These are phyloP conservation scores for Dissostichus mawsoni DNA, from an alignment of 2,113 vertebrate species.

Conservation along the genomic window DNA sequence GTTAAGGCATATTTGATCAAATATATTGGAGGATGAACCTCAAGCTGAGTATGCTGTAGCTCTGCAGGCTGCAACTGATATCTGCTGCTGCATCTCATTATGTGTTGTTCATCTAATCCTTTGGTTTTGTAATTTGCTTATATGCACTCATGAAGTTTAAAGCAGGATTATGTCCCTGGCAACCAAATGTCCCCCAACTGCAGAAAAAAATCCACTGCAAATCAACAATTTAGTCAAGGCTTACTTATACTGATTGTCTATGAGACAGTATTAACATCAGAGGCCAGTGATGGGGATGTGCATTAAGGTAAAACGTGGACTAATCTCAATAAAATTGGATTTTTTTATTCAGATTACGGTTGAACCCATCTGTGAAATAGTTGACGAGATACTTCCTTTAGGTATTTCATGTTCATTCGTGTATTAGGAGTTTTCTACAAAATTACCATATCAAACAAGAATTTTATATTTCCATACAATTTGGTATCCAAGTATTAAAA, in stretches of 20 bases:
- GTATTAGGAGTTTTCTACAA: neutral
- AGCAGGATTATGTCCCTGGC: conserved; percentile 74
- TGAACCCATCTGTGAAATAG: neutral
- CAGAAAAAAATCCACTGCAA: conserved; percentile 67
- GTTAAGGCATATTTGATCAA: conserved; percentile 36
- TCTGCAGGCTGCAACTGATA: conserved; percentile 48
- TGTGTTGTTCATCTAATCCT: conserved; percentile 73
- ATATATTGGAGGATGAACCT: conserved; percentile 30
- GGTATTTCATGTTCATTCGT: neutral
- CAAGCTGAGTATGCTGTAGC: conserved; percentile 15
- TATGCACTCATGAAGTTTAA: conserved; percentile 78
- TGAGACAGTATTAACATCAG: conserved; percentile 13
- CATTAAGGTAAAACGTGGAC: conserved; percentile 20
- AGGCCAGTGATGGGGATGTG: neutral
- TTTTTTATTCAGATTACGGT: conserved; percentile 3
- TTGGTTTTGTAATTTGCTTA: conserved; percentile 73
- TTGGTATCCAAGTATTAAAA: neutral
- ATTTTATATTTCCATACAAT: neutral
- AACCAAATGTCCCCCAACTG: conserved; percentile 75
- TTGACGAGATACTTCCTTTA: neutral
- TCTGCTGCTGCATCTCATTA: conserved; percentile 71
- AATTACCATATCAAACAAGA: neutral
- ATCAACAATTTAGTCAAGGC: conserved; percentile 49
- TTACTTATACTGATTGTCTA: conserved; percentile 46
- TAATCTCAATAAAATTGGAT: conserved; percentile 17